Evolutionary conservation across 2,797 vertebrate species (phyloP), one percentile per base, ranked within the genome.

Genomic region (Sebastiscus albofasciatus): DNA sequence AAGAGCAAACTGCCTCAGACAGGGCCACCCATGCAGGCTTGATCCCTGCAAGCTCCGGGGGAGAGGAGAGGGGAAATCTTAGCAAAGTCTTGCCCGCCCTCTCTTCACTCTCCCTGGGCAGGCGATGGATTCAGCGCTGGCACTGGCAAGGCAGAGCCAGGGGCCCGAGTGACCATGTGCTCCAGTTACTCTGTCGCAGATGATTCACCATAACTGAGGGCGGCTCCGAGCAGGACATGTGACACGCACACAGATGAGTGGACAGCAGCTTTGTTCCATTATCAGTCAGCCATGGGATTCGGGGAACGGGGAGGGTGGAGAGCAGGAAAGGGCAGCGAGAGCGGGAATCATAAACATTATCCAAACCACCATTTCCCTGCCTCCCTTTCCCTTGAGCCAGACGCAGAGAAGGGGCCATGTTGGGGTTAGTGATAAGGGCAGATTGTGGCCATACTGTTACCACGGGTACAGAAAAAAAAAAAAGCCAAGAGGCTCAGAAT

Each of bases 1-100:
- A 96, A 94, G 89, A 95, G 88, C 87, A 92, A 94, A 94, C 94
- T 83, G 88, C 86, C 91, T 91, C 81, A 91, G 92, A 94, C 93
- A 91, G 87, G 91, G 89, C 89, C 89, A 85, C 80, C 91, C 83
- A 89, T 89, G 87, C 90, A 89, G 90, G 86, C 88, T 74, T 75
- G 80, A 87, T 89, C 89, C 90, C 89, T 49, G 42, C 8, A 16
- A 83, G 92, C 93, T 93, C 77, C 33, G 27, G 83, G 89, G 85
- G 29, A 64, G 68, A 83, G 75, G 49, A 65, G 78, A 81, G 88
- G 72, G 72, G 73, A 79, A 82, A 89, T 87, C 83, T 91, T 79
- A 64, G 88, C 81, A 80, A 81, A 76, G 78, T 88, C 89, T 83
- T 83, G 83, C 89, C 82, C 77, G 80, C 68, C 84, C 84, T 87